Evolutionary conservation across 1,140 invertebrate genomes (phyloP), one percentile per base, ranked within the genome.

Genomic region (Scaptodrosophila lebanonensis): DNA sequence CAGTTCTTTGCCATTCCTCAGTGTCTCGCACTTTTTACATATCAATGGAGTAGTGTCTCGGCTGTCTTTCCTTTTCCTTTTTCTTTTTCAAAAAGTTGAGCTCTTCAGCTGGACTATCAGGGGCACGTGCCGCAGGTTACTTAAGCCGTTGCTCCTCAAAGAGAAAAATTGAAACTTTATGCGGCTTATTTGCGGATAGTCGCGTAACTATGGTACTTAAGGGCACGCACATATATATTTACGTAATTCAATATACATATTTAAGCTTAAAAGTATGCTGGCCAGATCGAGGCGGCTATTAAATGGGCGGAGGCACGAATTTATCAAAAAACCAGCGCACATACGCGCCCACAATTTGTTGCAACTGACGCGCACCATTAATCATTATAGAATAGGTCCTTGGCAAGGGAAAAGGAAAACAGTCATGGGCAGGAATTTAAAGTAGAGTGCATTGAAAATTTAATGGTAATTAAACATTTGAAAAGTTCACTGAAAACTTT

Each of bases 21-120:
- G n/a, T n/a, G n/a, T n/a, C n/a, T n/a, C 16, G 36, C 9, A 49
- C 38, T 68, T 64, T 68, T 59, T 64, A 49, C 63, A 73, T 71
- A 66, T 62, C 67, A 71, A 71, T 71, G 49, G 51, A 54, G 48
- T 29, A 22, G n/a, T n/a, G n/a, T n/a, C n/a, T n/a, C n/a, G n/a
- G n/a, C n/a, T n/a, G n/a, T n/a, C n/a, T n/a, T n/a, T n/a, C n/a
- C n/a, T n/a, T n/a, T n/a, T n/a, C n/a, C n/a, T n/a, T n/a, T n/a
- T n/a, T n/a, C n/a, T n/a, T n/a, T n/a, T n/a, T n/a, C n/a, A n/a
- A n/a, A n/a, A n/a, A n/a, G n/a, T 36, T 33, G 30, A 60, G 54
- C 45, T 48, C 48, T 45, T 50, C 15, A 39, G 43, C 15, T 33
- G 47, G 13, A 33, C 8, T 6, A 56, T 56, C 12, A 22, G 12